phyloP scores from a whole-genome alignment of 2,113 vertebrate genomes.

The Carlito syrichta region DNA sequence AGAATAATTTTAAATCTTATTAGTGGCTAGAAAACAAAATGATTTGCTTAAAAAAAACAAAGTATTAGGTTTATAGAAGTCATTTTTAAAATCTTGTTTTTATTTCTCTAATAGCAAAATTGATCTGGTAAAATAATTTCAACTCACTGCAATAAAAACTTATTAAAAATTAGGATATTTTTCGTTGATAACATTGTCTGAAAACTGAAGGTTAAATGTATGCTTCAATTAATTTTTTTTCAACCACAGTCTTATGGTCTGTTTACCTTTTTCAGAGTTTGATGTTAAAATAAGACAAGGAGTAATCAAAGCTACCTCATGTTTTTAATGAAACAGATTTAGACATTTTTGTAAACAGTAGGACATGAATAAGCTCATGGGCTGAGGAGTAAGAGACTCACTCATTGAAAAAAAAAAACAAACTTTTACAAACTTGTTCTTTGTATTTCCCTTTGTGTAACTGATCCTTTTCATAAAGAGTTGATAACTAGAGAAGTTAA shows the following conservation, averaged over 20 bases:
- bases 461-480: not conserved
- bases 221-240: not conserved
- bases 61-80: not conserved
- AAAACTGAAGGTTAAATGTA: not conserved
- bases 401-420: not conserved
- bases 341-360: not conserved
- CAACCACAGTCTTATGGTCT: not conserved
- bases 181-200: not conserved
- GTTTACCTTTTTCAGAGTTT: not conserved
- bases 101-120: not conserved
- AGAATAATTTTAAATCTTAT: not conserved
- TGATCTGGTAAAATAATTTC: not conserved
- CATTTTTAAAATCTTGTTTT: not conserved
- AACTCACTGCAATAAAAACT: not conserved
- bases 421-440: not conserved
- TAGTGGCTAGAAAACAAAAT: not conserved
- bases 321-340: not conserved
- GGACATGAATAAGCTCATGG: not conserved
- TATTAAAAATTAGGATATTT: not conserved
- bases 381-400: not conserved
- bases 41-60: not conserved
- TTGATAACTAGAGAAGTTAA: not conserved
- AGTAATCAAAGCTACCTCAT: not conserved
- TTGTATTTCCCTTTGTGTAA: not conserved
- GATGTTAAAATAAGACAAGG: not conserved